Evolutionary conservation across 2,888 invertebrate genomes (phyloP).

Genomic region (Eubasilissa splendida): DNA sequence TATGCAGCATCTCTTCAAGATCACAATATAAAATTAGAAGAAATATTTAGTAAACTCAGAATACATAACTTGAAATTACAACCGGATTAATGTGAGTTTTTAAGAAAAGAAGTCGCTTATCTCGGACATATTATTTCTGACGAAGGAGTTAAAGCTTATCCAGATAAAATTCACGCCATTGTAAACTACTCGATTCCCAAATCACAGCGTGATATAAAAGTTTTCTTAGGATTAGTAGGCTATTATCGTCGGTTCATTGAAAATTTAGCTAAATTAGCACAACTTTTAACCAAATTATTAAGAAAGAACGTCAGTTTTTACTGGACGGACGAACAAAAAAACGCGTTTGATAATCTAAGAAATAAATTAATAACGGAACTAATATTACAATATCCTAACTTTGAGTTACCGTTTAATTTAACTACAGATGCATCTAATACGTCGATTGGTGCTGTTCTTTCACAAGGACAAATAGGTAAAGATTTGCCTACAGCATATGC

Average conservation of each 20-base stretch:
- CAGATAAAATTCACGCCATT: slow-evolving; percentile 9
- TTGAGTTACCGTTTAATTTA: slow-evolving; percentile 8
- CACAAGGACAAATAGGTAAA: background rate
- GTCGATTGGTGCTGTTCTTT: background rate
- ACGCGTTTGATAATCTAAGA: slow-evolving; percentile 11
- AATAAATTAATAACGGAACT: slow-evolving; percentile 10
- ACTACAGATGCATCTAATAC: slow-evolving; percentile 26
- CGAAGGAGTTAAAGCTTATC: slow-evolving; percentile 9
- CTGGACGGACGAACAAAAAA: slow-evolving; percentile 3
- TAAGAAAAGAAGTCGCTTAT: too few relatives aligned
- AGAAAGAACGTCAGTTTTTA: slow-evolving; percentile 26
- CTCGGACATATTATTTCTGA: background rate
- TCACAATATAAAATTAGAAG: too few relatives aligned
- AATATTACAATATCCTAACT: slow-evolving; percentile 31
- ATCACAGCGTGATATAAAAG: slow-evolving; percentile 6
- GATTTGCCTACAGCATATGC: slow-evolving; percentile 16
- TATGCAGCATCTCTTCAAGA: background rate
- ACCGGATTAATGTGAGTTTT: too few relatives aligned
- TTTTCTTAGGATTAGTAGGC: slow-evolving; percentile 21
- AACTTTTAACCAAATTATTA: slow-evolving; percentile 13
- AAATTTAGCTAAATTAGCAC: slow-evolving; percentile 5
- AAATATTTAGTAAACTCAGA: too few relatives aligned
- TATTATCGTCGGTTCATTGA: slow-evolving; percentile 20
- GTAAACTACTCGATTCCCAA: background rate
- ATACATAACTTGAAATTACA: background rate